Percentiles rank a stretch among this genome's conserved stretches.
phyloP scores from a whole-genome alignment of 35 echinoderm and acorn worm species.

The Lytechinus pictus region DNA sequence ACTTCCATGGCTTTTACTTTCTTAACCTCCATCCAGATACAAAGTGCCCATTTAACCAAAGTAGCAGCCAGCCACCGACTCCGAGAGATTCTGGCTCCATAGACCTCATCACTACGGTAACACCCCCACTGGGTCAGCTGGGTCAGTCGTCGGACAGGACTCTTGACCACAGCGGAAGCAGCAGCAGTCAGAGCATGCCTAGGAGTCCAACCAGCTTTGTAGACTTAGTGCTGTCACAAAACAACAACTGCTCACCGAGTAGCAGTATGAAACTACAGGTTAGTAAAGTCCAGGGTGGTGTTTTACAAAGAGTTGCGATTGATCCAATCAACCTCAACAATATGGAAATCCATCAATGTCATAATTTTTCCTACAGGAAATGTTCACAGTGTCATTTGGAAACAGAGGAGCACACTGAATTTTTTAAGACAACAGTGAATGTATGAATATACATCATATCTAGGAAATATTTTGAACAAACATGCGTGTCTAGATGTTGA shows the following conservation, averaged over 20 bases:
- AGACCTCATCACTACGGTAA: constrained; percentile 68
- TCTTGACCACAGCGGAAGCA: constrained; percentile 38
- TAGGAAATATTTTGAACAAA: too few species aligned
- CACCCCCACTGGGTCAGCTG: constrained; percentile 53
- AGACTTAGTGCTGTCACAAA: constrained; percentile 38
- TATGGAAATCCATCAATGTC: too few species aligned
- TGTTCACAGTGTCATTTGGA: too few species aligned
- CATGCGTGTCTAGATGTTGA: too few species aligned
- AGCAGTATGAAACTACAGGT: constrained; percentile 34
- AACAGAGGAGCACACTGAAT: too few species aligned
- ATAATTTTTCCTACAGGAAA: too few species aligned
- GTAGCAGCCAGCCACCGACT: constrained; percentile 48
- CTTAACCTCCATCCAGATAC: background rate
- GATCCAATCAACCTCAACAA: too few species aligned
- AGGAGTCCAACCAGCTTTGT: constrained; percentile 45
- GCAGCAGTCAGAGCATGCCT: background rate
- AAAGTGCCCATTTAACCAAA: background rate
- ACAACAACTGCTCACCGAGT: constrained; percentile 21
- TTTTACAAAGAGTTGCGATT: too few species aligned
- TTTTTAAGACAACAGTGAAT: too few species aligned
- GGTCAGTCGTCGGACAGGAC: background rate
- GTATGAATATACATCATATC: too few species aligned
- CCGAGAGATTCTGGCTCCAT: constrained; percentile 60
- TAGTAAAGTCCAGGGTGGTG: background rate
- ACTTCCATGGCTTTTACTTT: background rate